phyloP scores from a whole-genome alignment of 2,888 invertebrate species.

The Mimumesa dahlbomi region DNA sequence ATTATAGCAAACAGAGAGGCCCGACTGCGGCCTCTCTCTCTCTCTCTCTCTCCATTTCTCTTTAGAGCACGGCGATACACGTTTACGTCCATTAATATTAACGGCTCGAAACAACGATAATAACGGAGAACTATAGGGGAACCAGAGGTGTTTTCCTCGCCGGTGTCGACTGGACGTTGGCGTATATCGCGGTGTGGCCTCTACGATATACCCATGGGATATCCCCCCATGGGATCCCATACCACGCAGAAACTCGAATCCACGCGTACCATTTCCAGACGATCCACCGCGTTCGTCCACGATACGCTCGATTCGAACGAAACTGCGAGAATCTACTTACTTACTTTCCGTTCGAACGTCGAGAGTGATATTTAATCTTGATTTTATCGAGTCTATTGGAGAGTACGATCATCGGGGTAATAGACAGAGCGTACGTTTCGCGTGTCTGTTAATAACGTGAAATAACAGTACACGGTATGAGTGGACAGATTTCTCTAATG shows the following conservation, averaged over 20 bases:
- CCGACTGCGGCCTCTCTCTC: constrained; percentile 16
- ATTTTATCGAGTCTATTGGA: no score
- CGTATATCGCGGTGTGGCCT: constrained; percentile 19
- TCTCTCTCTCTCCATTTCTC: constrained; percentile 41
- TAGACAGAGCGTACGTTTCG: no score
- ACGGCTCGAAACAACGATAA: constrained; percentile 72
- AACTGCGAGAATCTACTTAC: background rate
- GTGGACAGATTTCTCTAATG: constrained; percentile 10
- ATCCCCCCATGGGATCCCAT: no score
- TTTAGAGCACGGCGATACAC: constrained; percentile 52
- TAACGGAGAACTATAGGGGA: constrained; percentile 67
- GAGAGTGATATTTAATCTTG: no score
- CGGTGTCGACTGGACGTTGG: constrained; percentile 22
- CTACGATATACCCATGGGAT: no score
- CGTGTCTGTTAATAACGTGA: background rate
- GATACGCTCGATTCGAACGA: background rate
- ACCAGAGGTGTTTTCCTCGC: constrained; percentile 45
- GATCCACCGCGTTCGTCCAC: constrained; percentile 17
- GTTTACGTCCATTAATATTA: constrained; percentile 75
- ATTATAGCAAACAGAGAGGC: constrained; percentile 64
- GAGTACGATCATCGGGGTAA: no score
- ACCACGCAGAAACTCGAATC: background rate
- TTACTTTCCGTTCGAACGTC: no score
- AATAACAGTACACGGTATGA: constrained; percentile 10
- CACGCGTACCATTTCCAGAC: constrained; percentile 6